Evolutionary conservation across 1,140 invertebrate genomes (phyloP), one percentile per base, ranked within the genome.

Genomic region (Scylla paramamosain): DNA sequence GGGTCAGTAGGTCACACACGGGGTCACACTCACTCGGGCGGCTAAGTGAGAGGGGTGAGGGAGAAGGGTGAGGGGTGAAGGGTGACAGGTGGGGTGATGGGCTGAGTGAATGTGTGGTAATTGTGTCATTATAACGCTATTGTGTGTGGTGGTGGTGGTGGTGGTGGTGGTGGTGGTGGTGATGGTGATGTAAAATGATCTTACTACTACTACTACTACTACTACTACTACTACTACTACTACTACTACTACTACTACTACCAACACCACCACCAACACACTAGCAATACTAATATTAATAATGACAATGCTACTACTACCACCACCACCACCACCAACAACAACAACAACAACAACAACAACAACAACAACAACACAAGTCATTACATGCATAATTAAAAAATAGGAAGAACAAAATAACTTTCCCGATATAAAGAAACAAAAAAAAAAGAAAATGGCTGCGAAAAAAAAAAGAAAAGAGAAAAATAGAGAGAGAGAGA

Each of bases 181-280:
- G n/a, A 31, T 89, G 39, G 7, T 89, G 87, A 32, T 45, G 14
- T 39, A 83, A 39, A 39, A 39, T 39, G 39, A 6, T 39, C 39
- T 39, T 48, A 48, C 87, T 45, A 4, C 39, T 46, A 48, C 25
- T 46, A 45, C 39, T 45, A 48, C 45, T 46, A 88, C 31, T 46
- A n/a, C 25, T 46, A 88, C 86, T 46, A 46, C 86, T 88, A 88
- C 86, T 39, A 29, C 39, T 45, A 89, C 87, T 46, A 28, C 28
- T 48, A 48, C 87, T 45, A 48, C n/a, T 46, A 89, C 87, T 45
- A 28, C 48, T 48, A 89, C 87, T 45, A 48, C 48, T 28, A 89
- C 87, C 25, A 28, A 14, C 7, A 20, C 87, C 3, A 45, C 46
- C 7, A 45, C 87, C 25, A 6, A 0, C 20, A 45, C 87, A 31